Evolutionary conservation across 1,140 invertebrate genomes (phyloP).

Genomic region (Drosophila simulans): DNA sequence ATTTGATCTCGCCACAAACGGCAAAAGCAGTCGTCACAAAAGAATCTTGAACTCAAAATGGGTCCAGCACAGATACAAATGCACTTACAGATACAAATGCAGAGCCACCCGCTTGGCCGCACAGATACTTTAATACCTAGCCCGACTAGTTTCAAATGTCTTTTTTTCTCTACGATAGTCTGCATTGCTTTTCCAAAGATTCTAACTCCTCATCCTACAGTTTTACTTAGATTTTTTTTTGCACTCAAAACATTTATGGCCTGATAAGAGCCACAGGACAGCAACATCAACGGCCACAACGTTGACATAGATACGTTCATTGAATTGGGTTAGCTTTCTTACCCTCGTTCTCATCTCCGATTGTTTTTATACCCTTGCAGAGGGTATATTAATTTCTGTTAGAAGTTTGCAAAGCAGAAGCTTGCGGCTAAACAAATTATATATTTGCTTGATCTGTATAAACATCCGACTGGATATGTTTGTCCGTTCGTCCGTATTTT

Average conservation of each 20-base stretch:
- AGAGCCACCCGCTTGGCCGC: slow-evolving; percentile 35
- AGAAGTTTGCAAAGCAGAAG: too few species aligned
- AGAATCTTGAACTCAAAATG: slow-evolving; percentile 67
- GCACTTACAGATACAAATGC: slow-evolving; percentile 23
- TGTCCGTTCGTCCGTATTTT: too few species aligned
- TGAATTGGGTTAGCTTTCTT: slow-evolving; percentile 52
- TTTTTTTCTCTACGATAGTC: slow-evolving; percentile 26
- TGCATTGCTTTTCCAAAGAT: slow-evolving; percentile 25
- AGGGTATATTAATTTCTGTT: too few species aligned
- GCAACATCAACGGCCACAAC: slow-evolving; percentile 15
- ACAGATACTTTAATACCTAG: slow-evolving; percentile 53
- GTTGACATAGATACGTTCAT: slow-evolving; percentile 49
- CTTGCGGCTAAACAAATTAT: too few species aligned
- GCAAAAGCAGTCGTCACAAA: slow-evolving; percentile 39
- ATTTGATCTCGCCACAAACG: slow-evolving; percentile 29
- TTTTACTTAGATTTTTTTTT: slow-evolving; percentile 15
- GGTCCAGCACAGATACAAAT: slow-evolving; percentile 43
- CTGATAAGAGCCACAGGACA: slow-evolving; percentile 29
- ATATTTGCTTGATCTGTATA: too few species aligned
- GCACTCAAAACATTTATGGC: slow-evolving; percentile 46
- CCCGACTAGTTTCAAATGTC: slow-evolving; percentile 57
- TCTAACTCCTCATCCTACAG: slow-evolving; percentile 1
- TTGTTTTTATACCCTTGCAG: slow-evolving; percentile 1
- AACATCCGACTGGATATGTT: too few species aligned
- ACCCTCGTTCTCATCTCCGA: neutral